Base-by-base conservation (phyloP, 2,797 vertebrate genomes). In the Pseudochaenichthys georgianus region DNA sequence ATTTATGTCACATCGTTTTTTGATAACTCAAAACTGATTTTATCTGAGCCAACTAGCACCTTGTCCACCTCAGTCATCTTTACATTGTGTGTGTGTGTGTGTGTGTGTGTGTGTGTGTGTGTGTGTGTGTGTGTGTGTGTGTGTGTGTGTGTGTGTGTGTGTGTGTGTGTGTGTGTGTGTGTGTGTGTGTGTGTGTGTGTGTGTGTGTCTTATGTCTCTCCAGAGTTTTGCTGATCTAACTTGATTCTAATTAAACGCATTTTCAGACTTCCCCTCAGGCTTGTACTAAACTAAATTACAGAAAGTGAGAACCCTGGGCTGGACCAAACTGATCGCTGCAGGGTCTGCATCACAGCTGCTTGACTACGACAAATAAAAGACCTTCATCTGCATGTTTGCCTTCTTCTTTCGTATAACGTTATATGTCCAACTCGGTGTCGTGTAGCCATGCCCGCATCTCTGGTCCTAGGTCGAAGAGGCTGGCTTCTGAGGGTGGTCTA, bases 191-290 rank as follows among this genome's bases (percentile, higher is more conserved):
- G 47, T 64, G 21, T 46, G 21, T 28, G 51, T 66, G 19, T 48
- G 54, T 59, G 54, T 61, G 43, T 48, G 55, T 6, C 48, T 51
- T 41, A 50, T 50, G 47, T 13, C 23, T 64, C n/a, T 42, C 13
- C 60, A 64, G 45, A 58, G 60, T 65, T 43, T 16, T 15, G 9
- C 23, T n/a, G 11, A 10, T 52, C 75, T 76, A 77, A 77, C 77
- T 88, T 85, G 73, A 84, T 82, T 87, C 58, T 72, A 85, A 89
- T 91, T 79, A 87, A 50, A 60, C 0, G 7, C 45, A 41, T 82
- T 78, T 64, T 64, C 70, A 81, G 42, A 63, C 70, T 64, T 74
- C 41, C 67, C 80, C 65, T 68, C 66, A 48, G 61, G 81, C 70
- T 62, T 51, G 50, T 55, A 73, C 41, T 23, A 64, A 78, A 59